Base-by-base conservation (phyloP, 2,888 invertebrate species). In the Scaptomyza tumidula region DNA sequence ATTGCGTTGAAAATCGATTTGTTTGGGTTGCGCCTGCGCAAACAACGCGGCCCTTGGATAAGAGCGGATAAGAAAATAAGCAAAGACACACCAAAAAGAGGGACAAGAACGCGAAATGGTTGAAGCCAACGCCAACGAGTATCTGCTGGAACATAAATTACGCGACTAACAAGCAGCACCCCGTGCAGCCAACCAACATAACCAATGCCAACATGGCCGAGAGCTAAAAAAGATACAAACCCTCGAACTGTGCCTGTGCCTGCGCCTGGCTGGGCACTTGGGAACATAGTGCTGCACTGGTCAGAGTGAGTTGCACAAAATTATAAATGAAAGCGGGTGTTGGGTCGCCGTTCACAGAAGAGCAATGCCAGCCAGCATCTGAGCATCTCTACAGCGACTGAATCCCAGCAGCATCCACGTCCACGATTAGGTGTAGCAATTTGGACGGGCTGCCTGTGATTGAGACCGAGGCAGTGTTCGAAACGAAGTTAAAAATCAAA, bases 401-500 rank as follows among this genome's bases (percentile, higher is more conserved):
- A 46, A 48, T 45, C 39, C 43, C 65, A 78, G 46, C 80, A 54
- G 49, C 65, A 55, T 63, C 55, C 62, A 78, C 64, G 66, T 83
- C 72, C 88, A 76, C 85, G 85, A 87, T 85, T 85, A 85, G 89
- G 86, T 85, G 86, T 74, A 79, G 86, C 88, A 88, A 84, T 84
- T 88, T 88, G 87, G 89, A 62, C 69, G 69, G 74, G 62, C 89
- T 87, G 88, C 76, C 75, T 80, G 82, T 77, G 89, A 82, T 80
- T 85, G 89, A 84, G 87, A 89, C 89, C 69, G 89, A 88, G 87
- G 85, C 78, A 81, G 82, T 83, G 85, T 78, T 84, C 75, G 85
- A 80, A 89, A 87, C 89, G 89, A 89, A 90, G 90, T 90, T 90
- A 91, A 91, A 91, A 91, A 91, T 91, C 91, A 91, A 91, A 92